Base-by-base conservation (phyloP, 2,113 vertebrate species). In the Colossoma macropomum region DNA sequence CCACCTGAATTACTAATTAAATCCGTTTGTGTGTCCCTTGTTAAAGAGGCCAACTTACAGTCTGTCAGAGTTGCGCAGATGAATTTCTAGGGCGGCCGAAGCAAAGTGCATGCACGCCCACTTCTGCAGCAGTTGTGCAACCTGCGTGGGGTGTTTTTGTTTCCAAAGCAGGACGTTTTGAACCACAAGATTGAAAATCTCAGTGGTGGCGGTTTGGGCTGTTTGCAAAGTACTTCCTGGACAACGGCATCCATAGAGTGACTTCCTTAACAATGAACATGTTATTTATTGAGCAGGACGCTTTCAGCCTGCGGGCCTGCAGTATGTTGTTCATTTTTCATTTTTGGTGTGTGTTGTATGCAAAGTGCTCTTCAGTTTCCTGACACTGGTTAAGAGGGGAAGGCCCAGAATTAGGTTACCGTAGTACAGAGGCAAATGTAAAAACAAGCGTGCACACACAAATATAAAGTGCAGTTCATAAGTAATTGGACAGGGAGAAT, bases 231-330 rank as follows among this genome's bases (percentile, higher is more conserved):
- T 11, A 28, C 52, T 69, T 83, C 21, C 74, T 71, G 72, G 62
- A 75, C 73, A 48, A n/a, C 21, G 28, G 52, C 34, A 28, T 30
- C 54, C 38, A 73, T 19, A 82, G 45, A 34, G 65, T 1, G 27
- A 62, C 65, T 83, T 83, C 81, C 81, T 83, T 66, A 77, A 60
- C 27, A 70, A 60, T 60, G n/a, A 16, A 11, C 34, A 4, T 50
- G 69, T 28, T 71, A 41, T 71, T 81, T 25, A 50, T n/a, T 48
- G 16, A 80, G 54, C 38, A 21, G 10, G 38, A 48, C 19, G 2
- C 25, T 63, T 80, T 28, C 52, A 19, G 52, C 0, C 2, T 21
- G n/a, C 34, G 41, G 12, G 34, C 3, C 3, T n/a, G 7, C 38
- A 1, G 2, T 56, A 56, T 56, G 2, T 50, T 4, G 4, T 63